These are phyloP conservation scores for Labeo catla DNA, from an alignment of 2,113 vertebrate genomes.

Conservation along the genomic window DNA sequence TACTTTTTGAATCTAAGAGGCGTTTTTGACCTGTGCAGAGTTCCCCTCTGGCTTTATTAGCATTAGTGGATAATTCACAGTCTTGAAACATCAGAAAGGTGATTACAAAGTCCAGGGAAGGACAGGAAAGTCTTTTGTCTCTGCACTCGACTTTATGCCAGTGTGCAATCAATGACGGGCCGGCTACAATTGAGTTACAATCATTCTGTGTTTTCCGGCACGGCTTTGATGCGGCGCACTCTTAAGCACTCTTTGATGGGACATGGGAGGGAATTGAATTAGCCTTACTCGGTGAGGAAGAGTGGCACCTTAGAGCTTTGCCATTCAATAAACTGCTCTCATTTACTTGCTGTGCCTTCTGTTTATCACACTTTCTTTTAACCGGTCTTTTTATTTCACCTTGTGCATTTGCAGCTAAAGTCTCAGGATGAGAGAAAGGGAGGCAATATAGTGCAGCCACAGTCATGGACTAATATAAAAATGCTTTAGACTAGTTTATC, in stretches of 20 bases:
- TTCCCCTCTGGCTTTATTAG: constrained; percentile 6
- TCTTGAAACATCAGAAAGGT: constrained; percentile 30
- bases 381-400: constrained; percentile 7
- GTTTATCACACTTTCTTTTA: constrained; percentile 38
- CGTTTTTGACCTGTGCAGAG: not conserved
- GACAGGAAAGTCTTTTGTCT: constrained; percentile 67
- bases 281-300: constrained; percentile 62
- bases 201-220: constrained; percentile 72
- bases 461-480: constrained; percentile 2
- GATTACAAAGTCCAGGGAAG: constrained; percentile 62
- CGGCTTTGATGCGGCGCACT: constrained; percentile 68
- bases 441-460: not conserved
- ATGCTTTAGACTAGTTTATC: constrained; percentile 15
- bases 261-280: constrained; percentile 69
- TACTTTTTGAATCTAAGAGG: not conserved
- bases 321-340: constrained; percentile 68
- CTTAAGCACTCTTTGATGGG: constrained; percentile 66
- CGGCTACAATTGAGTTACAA: constrained; percentile 72
- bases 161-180: constrained; percentile 71
- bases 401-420: not conserved
- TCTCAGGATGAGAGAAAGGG: not conserved
- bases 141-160: constrained; percentile 66
- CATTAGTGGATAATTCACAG: constrained; percentile 5
- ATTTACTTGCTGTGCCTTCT: constrained; percentile 38
- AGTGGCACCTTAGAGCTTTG: constrained; percentile 71